Conservation (phyloP, 2,888 invertebrate genomes). For the Disparrhopalites patrizii region DNA sequence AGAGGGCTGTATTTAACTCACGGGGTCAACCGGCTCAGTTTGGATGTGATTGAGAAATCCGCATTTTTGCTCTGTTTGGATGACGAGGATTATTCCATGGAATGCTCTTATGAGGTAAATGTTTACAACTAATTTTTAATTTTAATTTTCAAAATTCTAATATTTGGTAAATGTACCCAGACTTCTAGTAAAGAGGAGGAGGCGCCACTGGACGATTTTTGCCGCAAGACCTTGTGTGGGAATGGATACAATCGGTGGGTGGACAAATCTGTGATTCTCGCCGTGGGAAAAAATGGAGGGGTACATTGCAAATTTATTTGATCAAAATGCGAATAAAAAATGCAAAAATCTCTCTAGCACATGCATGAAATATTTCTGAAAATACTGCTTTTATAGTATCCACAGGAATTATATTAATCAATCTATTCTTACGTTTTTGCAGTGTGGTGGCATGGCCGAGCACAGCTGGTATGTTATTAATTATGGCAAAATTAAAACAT, state of each 20-base stretch:
- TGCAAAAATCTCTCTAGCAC: too few relatives aligned
- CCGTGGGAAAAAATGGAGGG: background rate
- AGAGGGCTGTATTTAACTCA: conserved; percentile 74
- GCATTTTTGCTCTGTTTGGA: conserved; percentile 92
- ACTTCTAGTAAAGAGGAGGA: conserved; percentile 66
- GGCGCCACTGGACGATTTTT: conserved; percentile 48
- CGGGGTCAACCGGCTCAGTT: conserved; percentile 83
- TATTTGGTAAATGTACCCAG: too few relatives aligned
- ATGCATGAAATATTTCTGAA: too few relatives aligned
- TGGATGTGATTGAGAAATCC: conserved; percentile 88
- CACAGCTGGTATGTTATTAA: conserved; percentile 4
- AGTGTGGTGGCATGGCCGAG: background rate
- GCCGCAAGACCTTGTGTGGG: background rate
- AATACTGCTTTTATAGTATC: too few relatives aligned
- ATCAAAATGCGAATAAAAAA: too few relatives aligned
- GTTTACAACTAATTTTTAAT: background rate
- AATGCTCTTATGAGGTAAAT: conserved; percentile 59
- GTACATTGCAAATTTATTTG: too few relatives aligned
- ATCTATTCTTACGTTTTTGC: too few relatives aligned
- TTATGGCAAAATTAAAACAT: too few relatives aligned
- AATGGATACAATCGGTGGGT: background rate
- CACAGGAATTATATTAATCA: too few relatives aligned
- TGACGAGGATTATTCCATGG: conserved; percentile 81
- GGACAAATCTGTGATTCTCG: background rate
- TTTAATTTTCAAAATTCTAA: too few relatives aligned